Conservation (phyloP, 2,888 invertebrate genomes). For the Branchellion lobata region DNA sequence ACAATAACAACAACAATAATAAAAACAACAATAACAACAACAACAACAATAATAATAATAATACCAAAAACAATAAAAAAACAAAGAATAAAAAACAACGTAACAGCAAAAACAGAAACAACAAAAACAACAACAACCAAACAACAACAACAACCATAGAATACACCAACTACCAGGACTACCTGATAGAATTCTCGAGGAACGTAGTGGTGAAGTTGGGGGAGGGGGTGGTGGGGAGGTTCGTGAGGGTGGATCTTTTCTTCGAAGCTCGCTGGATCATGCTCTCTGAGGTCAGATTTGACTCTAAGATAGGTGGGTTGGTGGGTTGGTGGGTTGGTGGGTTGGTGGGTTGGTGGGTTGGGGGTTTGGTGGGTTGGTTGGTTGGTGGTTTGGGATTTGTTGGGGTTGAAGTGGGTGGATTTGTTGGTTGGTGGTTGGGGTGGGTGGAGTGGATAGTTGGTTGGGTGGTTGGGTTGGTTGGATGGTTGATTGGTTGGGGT, state of each 20-base stretch:
- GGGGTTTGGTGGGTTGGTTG: too few relatives aligned
- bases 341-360: too few relatives aligned
- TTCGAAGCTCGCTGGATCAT: constrained; percentile 86
- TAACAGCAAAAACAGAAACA: not conserved
- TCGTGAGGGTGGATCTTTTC: constrained; percentile 73
- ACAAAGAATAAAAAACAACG: too few relatives aligned
- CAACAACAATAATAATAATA: too few relatives aligned
- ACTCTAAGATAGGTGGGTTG: constrained; percentile 69
- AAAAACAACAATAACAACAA: too few relatives aligned
- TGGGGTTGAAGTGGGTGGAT: not conserved
- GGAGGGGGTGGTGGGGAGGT: constrained; percentile 77
- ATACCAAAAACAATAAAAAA: too few relatives aligned
- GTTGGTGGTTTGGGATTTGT: too few relatives aligned
- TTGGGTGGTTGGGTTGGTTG: too few relatives aligned
- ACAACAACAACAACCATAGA: not conserved
- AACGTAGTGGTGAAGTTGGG: constrained; percentile 75
- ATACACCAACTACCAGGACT: constrained; percentile 65
- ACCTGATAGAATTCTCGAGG: constrained; percentile 76
- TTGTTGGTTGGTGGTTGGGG: not conserved
- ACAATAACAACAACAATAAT: too few relatives aligned
- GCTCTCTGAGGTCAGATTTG: constrained; percentile 84
- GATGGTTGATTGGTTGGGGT: too few relatives aligned
- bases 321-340: not conserved
- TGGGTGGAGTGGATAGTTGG: too few relatives aligned
- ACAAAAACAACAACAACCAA: too few relatives aligned